Conservation (phyloP, 1,140 invertebrate genomes). For the Drosophila serrata region DNA sequence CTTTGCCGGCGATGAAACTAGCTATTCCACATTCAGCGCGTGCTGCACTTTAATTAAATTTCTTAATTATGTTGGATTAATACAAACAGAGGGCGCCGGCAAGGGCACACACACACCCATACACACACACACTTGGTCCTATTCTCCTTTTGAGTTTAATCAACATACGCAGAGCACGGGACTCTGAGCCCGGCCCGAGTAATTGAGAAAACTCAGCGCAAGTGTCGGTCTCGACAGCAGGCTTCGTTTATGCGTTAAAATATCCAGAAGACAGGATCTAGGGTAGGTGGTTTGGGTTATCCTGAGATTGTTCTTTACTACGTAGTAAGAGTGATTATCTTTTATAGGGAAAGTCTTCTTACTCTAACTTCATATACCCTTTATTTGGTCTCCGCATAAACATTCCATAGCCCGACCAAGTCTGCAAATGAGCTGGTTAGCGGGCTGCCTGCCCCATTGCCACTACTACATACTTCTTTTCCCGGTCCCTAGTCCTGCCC, state of each 20-base stretch:
- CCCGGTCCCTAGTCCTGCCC: background rate
- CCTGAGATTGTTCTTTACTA: background rate
- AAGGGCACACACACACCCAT: slow-evolving; percentile 50
- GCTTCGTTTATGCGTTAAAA: slow-evolving; percentile 29
- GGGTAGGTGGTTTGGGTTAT: no score
- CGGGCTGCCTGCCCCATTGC: slow-evolving; percentile 24
- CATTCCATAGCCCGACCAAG: background rate
- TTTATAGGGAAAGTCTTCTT: background rate
- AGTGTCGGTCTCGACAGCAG: slow-evolving; percentile 55
- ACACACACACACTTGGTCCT: slow-evolving; percentile 48
- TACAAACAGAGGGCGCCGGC: slow-evolving; percentile 57
- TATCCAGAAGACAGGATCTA: background rate
- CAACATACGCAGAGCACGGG: slow-evolving; percentile 61
- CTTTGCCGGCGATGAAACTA: slow-evolving; percentile 25
- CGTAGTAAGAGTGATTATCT: background rate
- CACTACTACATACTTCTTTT: background rate
- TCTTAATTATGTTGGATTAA: slow-evolving; percentile 84
- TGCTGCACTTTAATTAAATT: slow-evolving; percentile 83
- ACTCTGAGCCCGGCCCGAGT: slow-evolving; percentile 52
- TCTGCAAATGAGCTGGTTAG: slow-evolving; percentile 67
- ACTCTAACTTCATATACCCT: background rate
- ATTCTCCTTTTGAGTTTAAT: slow-evolving; percentile 80
- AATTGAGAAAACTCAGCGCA: slow-evolving; percentile 80
- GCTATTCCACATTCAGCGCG: slow-evolving; percentile 73
- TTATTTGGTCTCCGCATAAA: slow-evolving; percentile 19